Evolutionary conservation across 2,888 invertebrate species (phyloP).

Genomic region (Ypsolopha scabrella): DNA sequence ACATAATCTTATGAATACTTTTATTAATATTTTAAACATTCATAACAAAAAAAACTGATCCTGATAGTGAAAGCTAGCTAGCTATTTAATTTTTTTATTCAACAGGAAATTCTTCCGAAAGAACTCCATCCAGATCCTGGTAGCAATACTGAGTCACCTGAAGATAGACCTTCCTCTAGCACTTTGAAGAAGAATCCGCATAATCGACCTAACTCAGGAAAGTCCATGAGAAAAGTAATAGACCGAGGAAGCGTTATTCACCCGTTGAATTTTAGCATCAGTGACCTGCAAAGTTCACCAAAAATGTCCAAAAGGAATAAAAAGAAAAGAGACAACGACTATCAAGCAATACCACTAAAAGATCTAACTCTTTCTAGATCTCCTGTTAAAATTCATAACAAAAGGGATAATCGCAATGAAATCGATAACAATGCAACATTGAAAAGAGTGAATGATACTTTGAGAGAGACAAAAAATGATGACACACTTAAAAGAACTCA

Average conservation of each 20-base stretch:
- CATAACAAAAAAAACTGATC: too few relatives aligned
- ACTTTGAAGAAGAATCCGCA: slow-evolving; percentile 40
- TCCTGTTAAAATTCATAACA: slow-evolving; percentile 42
- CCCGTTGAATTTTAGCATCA: slow-evolving; percentile 61
- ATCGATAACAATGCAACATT: slow-evolving; percentile 43
- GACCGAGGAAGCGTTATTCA: slow-evolving; percentile 58
- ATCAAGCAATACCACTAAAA: slow-evolving; percentile 49
- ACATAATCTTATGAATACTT: too few relatives aligned
- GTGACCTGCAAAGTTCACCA: slow-evolving; percentile 55
- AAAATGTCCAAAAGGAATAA: slow-evolving; percentile 39
- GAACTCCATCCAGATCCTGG: slow-evolving; percentile 67
- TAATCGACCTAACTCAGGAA: slow-evolving; percentile 40
- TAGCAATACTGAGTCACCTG: slow-evolving; percentile 77
- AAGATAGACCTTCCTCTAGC: slow-evolving; percentile 62
- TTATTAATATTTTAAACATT: too few relatives aligned
- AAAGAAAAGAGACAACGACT: slow-evolving; percentile 39
- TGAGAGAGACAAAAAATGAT: slow-evolving; percentile 73
- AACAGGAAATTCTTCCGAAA: slow-evolving; percentile 63
- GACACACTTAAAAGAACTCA: slow-evolving; percentile 66
- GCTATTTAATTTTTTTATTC: slow-evolving; percentile 4
- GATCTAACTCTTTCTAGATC: slow-evolving; percentile 48
- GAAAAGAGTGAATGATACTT: slow-evolving; percentile 75
- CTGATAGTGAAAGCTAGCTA: slow-evolving; percentile 15
- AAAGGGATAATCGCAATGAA: slow-evolving; percentile 34
- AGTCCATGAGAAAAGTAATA: slow-evolving; percentile 39